Evolutionary conservation across 1,140 invertebrate species (phyloP).

Genomic region (Hydropsyche tenuis): DNA sequence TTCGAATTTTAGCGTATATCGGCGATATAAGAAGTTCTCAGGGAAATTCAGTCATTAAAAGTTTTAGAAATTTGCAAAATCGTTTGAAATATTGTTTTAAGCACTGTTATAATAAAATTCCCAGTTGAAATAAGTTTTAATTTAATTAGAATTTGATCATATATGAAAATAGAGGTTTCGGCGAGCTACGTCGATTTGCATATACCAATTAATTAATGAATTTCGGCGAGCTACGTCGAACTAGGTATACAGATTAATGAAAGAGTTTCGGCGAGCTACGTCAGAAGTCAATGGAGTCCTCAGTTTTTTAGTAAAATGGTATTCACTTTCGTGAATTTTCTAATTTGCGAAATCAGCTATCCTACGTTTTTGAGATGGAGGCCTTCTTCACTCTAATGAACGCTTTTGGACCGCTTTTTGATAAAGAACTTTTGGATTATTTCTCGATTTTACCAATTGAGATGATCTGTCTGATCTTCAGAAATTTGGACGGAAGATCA

Average conservation of each 20-base stretch:
- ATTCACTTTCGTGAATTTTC: background rate
- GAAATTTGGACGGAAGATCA: slow-evolving; percentile 22
- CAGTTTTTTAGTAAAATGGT: background rate
- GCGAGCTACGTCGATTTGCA: too few relatives aligned
- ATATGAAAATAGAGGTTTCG: too few relatives aligned
- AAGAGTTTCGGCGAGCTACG: slow-evolving; percentile 12
- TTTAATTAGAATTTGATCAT: too few relatives aligned
- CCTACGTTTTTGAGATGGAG: background rate
- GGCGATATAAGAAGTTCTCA: too few relatives aligned
- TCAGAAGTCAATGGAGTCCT: background rate
- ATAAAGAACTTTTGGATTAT: background rate
- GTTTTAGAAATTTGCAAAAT: too few relatives aligned
- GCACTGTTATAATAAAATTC: too few relatives aligned
- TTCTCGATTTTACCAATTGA: background rate
- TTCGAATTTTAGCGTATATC: too few relatives aligned
- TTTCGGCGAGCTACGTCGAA: too few relatives aligned
- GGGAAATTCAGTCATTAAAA: too few relatives aligned
- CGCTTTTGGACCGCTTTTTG: background rate
- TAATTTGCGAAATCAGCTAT: background rate
- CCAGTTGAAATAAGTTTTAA: too few relatives aligned
- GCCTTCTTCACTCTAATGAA: background rate
- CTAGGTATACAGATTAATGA: background rate
- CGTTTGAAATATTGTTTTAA: too few relatives aligned
- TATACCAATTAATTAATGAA: too few relatives aligned
- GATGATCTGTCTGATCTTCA: slow-evolving; percentile 21